Conservation (phyloP, 1,140 invertebrate genomes). For the Monochamus saltuarius region DNA sequence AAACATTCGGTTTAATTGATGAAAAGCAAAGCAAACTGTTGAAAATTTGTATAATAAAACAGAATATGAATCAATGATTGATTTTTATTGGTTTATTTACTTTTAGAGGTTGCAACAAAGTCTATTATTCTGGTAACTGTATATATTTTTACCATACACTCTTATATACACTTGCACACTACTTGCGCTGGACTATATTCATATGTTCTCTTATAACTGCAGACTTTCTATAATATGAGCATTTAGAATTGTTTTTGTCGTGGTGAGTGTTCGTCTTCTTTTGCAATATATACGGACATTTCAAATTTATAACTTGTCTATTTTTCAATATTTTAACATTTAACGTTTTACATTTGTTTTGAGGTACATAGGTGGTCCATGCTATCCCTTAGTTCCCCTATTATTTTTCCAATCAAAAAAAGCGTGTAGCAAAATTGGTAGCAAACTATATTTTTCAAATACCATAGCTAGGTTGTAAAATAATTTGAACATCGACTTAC, state of each 20-base stretch:
- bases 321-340: no score
- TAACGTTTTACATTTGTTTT: no score
- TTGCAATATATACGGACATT: conserved; percentile 12
- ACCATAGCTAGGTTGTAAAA: no score
- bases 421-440: no score
- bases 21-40: no score
- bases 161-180: conserved; percentile 45
- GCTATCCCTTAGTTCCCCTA: no score
- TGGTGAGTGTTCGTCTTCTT: background rate
- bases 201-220: conserved; percentile 35
- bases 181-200: conserved; percentile 39
- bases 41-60: background rate
- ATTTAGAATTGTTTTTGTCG: conserved; percentile 44
- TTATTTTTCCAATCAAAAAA: no score
- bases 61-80: conserved; percentile 19
- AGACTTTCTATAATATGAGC: conserved; percentile 45
- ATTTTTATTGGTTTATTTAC: conserved; percentile 8
- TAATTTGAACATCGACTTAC: no score
- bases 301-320: no score
- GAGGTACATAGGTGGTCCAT: no score
- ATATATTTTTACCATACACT: conserved; percentile 31
- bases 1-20: background rate
- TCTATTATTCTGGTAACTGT: conserved; percentile 20
- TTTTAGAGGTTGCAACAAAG: conserved; percentile 13
- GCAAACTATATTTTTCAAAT: no score